Evolutionary conservation across 1,140 invertebrate genomes (phyloP).

Genomic region (Zaprionus camerounensis): DNA sequence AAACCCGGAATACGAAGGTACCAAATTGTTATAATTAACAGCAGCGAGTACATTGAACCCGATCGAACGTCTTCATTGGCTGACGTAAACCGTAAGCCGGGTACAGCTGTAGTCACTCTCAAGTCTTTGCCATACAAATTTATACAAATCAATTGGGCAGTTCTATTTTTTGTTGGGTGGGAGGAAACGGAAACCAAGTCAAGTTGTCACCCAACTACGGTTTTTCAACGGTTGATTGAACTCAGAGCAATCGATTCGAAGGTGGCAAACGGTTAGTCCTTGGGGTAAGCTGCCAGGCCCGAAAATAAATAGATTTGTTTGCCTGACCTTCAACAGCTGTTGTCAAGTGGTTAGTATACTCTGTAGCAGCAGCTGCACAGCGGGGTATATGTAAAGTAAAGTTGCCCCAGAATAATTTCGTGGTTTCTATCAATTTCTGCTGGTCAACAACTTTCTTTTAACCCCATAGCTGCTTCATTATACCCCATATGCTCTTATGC

Average conservation of each 20-base stretch:
- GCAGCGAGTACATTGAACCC: conserved; percentile 68
- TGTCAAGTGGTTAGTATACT: conserved; percentile 31
- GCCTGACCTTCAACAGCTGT: conserved; percentile 67
- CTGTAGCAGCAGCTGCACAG: conserved; percentile 2
- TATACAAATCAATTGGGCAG: conserved; percentile 57
- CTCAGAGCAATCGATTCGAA: conserved; percentile 68
- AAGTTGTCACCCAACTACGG: conserved; percentile 41
- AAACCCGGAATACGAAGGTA: neutral
- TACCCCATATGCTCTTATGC: neutral
- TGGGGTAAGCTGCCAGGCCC: conserved; percentile 31
- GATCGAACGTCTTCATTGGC: conserved; percentile 51
- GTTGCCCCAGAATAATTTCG: neutral
- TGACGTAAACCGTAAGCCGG: conserved; percentile 51
- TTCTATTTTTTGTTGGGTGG: conserved; percentile 31
- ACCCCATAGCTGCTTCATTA: neutral
- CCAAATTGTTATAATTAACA: conserved; percentile 63
- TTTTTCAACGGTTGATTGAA: conserved; percentile 69
- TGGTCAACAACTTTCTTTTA: neutral
- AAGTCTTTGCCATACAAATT: conserved; percentile 40
- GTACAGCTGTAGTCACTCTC: conserved; percentile 64
- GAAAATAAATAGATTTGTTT: conserved; percentile 73
- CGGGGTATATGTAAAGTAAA: neutral
- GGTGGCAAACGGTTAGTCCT: conserved; percentile 24
- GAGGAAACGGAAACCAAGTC: conserved; percentile 18
- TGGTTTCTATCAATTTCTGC: neutral